Base-by-base conservation (phyloP, 1,140 invertebrate species). In the Macrocentrus cingulum region DNA sequence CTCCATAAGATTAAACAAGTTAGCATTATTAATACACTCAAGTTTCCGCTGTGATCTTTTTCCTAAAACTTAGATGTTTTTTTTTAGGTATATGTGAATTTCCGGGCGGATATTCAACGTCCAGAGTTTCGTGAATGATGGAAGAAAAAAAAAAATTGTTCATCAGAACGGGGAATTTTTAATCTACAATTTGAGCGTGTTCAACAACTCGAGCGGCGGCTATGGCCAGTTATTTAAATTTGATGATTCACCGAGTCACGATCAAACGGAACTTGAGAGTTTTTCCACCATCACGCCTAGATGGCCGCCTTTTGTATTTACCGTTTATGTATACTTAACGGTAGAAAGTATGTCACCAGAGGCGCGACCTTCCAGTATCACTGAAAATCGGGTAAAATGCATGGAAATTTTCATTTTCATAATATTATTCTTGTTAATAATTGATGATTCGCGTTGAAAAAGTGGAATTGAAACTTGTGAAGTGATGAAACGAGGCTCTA, bases 51-150 rank as follows among this genome's bases (percentile, higher is more conserved):
- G 8, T 34, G n/a, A n/a, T 18, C 32, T 23, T 25, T 1, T n/a
- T 11, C 3, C 6, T 1, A 7, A 48, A 48, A 48, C 5, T 36
- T 52, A 20, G 20, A 15, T 9, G 0, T 20, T 39, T 37, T 8
- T 13, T 3, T 36, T 18, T 37, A 0, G 7, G n/a, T 52, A 13
- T 37, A 36, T n/a, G 3, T 55, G 60, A 65, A 68, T 69, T 62
- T 68, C 65, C 65, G 63, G 61, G 13, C n/a, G 2, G 42, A 55
- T 45, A 13, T 52, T 52, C 22, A 6, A 1, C n/a, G n/a, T n/a
- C n/a, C n/a, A n/a, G n/a, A n/a, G n/a, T 44, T 34, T 11, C 25
- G 6, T 55, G 23, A 55, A 19, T 32, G 29, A 46, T 46, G 29
- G 18, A 36, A 56, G 20, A 15, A 15, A 46, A 8, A n/a, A 46